Evolutionary conservation across 2,888 invertebrate species (phyloP).

Genomic region (Drosophila mettleri): DNA sequence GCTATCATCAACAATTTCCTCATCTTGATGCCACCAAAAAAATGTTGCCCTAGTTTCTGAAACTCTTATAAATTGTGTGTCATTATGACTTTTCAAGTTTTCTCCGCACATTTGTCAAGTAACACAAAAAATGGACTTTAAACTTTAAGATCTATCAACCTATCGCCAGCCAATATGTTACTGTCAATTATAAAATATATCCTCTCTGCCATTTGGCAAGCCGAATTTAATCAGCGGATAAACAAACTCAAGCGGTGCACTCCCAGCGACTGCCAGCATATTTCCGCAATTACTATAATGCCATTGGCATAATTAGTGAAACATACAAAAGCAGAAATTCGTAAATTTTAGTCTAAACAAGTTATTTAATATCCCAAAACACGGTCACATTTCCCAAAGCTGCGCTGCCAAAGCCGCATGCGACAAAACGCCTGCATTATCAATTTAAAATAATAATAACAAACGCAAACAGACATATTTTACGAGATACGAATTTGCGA

Average conservation of each 20-base stretch:
- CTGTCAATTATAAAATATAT: background rate
- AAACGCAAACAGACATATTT: slow-evolving; percentile 53
- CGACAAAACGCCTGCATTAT: slow-evolving; percentile 42
- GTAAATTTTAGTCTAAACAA: slow-evolving; percentile 57
- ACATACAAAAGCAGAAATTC: slow-evolving; percentile 35
- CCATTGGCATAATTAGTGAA: slow-evolving; percentile 62
- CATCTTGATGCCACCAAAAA: slow-evolving; percentile 42
- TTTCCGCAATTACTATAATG: slow-evolving; percentile 45
- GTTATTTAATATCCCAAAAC: slow-evolving; percentile 54
- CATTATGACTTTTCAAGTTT: slow-evolving; percentile 67
- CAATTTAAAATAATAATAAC: slow-evolving; percentile 69
- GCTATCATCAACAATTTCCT: slow-evolving; percentile 59
- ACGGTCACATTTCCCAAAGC: slow-evolving; percentile 20
- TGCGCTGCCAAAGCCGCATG: background rate
- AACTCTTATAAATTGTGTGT: slow-evolving; percentile 69
- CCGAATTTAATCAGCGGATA: slow-evolving; percentile 11
- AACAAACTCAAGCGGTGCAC: slow-evolving; percentile 2
- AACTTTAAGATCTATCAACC: background rate
- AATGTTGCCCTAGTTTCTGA: slow-evolving; percentile 39
- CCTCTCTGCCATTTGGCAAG: background rate
- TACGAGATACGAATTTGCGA: slow-evolving; percentile 60
- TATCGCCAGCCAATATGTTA: background rate
- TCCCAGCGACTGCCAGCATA: slow-evolving; percentile 7
- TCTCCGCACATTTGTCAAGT: slow-evolving; percentile 38
- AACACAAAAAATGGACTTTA: background rate